Evolutionary conservation across 2,888 invertebrate species (phyloP).

Genomic region (Eretmocerus hayati): DNA sequence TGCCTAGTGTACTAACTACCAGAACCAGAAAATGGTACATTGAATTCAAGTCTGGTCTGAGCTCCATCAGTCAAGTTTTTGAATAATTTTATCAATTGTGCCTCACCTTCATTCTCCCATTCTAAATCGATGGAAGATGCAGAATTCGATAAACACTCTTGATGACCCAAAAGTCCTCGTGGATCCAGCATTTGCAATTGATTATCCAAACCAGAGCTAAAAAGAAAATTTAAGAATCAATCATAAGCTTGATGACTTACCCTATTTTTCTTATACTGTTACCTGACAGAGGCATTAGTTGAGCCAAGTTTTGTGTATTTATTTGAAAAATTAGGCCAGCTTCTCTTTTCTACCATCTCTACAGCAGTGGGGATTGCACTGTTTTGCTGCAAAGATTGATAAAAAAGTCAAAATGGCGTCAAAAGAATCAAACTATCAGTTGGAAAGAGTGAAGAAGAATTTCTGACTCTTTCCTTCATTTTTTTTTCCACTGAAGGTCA

Average conservation of each 20-base stretch:
- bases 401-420: background rate
- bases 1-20: too few relatives aligned
- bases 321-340: conserved; percentile 34
- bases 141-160: conserved; percentile 51
- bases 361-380: conserved; percentile 34
- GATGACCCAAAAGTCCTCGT: conserved; percentile 46
- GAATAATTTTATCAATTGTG: background rate
- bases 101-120: conserved; percentile 61
- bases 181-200: conserved; percentile 58
- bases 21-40: too few relatives aligned
- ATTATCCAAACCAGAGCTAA: conserved; percentile 48
- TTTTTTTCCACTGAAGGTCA: background rate
- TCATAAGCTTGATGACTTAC: background rate
- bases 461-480: background rate
- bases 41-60: too few relatives aligned
- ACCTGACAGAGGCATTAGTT: conserved; percentile 35
- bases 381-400: conserved; percentile 31
- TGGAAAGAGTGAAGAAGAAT: background rate
- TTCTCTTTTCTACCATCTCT: conserved; percentile 37
- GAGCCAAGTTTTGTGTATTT: conserved; percentile 36
- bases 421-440: background rate
- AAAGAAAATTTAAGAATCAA: conserved; percentile 6
- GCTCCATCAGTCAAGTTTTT: too few relatives aligned
- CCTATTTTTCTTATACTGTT: conserved; percentile 3
- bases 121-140: conserved; percentile 64